Evolutionary conservation across 2,797 vertebrate genomes (phyloP).

Genomic region (Anabas testudineus): DNA sequence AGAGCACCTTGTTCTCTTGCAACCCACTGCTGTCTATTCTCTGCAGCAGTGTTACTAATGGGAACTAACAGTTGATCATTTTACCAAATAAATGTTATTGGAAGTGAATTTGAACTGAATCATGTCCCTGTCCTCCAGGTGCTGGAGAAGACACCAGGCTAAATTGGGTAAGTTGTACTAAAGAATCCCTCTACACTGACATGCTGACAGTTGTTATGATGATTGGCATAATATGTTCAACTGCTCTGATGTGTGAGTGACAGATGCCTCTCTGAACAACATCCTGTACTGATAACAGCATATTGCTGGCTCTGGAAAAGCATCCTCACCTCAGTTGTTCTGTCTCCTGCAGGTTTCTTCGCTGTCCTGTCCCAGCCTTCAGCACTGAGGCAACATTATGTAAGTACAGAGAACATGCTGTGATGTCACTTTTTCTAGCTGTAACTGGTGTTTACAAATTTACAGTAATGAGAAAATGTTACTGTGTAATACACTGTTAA

Average conservation of each 20-base stretch:
- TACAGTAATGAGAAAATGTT: too few species aligned
- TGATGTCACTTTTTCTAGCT: background rate
- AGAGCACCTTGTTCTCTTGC: conserved; percentile 89
- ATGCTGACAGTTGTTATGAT: conserved; percentile 84
- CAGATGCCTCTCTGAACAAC: conserved; percentile 72
- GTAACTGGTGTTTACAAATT: too few species aligned
- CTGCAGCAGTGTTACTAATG: conserved; percentile 90
- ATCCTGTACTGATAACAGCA: fast-evolving
- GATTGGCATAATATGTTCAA: conserved; percentile 92
- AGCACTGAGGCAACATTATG: background rate
- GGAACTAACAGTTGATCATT: conserved; percentile 80
- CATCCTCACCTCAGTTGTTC: background rate
- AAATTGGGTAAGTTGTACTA: conserved; percentile 35
- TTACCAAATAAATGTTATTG: fast-evolving
- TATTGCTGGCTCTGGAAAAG: background rate
- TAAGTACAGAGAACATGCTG: conserved; percentile 7
- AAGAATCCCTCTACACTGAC: fast-evolving
- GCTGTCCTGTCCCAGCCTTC: background rate
- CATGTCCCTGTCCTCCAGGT: conserved; percentile 12
- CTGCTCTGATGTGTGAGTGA: conserved; percentile 91
- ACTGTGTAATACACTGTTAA: too few species aligned
- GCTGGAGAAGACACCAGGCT: fast-evolving
- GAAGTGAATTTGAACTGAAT: fast-evolving
- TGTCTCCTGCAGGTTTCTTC: conserved; percentile 22
- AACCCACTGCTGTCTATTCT: conserved; percentile 87